Base-by-base conservation (phyloP, 2,888 invertebrate species). In the Morinoia aosen region DNA sequence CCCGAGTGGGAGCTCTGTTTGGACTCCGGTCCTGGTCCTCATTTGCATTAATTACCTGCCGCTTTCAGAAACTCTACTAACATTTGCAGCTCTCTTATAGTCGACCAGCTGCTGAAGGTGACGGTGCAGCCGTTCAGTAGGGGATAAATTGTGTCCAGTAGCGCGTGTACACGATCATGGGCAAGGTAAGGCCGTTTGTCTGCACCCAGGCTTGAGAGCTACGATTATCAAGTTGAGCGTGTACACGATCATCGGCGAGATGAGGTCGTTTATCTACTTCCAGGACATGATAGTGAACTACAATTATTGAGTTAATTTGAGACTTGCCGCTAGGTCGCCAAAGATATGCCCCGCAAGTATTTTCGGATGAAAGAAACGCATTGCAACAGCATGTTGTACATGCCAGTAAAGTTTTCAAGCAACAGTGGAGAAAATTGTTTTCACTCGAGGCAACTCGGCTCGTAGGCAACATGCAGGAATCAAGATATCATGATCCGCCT, bases 1-100 rank as follows among this genome's bases (percentile, higher is more conserved):
- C 76, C 76, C 76, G 76, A 33, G 76, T 16, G 76, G 76, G 33
- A 76, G 76, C 76, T 76, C 76, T 7, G 76, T 76, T 76, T 76
- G 76, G 76, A 76, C 33, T 16, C 25, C 25, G 76, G 19, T 33
- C 76, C 76, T 33, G 8, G 76, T 76, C 76, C 25, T 76, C 76
- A 76, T 76, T 76, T 76, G 76, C 76, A 76, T 76, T 76, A 76
- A 76, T 76, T 76, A 76, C 76, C 76, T 76, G 76, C 25, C 25
- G 76, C 76, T 33, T 16, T 33, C 76, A 76, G 25, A 33, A 33
- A 33, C 76, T 76, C 76, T 76, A 76, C 76, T 33, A 76, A 76
- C 76, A 25, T 61, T 33, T 76, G 76, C 76, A 76, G 76, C 76
- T 33, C 33, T 33, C 76, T 33, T 33, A 33, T 33, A 76, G 25